Evolutionary conservation across 2,113 vertebrate genomes (phyloP).

Genomic region (Glaucidium brasilianum): DNA sequence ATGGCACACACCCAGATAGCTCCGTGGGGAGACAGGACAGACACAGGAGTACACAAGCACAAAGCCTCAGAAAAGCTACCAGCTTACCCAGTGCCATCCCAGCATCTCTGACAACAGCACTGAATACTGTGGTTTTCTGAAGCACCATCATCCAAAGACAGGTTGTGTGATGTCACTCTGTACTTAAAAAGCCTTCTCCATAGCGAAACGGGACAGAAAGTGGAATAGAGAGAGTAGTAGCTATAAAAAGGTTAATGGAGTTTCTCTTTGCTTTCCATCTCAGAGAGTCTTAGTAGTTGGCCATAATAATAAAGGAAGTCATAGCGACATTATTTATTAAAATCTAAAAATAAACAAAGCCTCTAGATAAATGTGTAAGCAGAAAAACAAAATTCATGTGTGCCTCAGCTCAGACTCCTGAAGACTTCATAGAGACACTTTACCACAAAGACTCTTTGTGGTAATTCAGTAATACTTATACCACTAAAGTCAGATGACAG

Average conservation of each 20-base stretch:
- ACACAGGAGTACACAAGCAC: not conserved
- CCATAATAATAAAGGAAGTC: not conserved
- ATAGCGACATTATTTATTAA: not conserved
- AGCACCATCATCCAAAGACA: not conserved
- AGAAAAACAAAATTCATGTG: not conserved
- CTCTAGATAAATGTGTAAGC: not conserved
- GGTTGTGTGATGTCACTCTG: not conserved
- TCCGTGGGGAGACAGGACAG: not conserved
- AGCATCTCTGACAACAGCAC: rapidly evolving
- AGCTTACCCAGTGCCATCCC: not conserved
- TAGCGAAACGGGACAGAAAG: not conserved
- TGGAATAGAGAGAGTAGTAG: not conserved
- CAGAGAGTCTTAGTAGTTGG: not conserved
- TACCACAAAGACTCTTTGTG: not conserved
- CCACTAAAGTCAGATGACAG: not conserved
- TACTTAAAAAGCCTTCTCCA: not conserved
- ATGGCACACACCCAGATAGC: not conserved
- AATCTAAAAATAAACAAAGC: not conserved
- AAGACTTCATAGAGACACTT: not conserved
- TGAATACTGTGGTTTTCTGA: not conserved
- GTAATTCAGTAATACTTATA: not conserved
- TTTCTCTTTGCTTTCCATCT: not conserved
- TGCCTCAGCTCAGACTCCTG: not conserved
- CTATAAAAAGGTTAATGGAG: not conserved
- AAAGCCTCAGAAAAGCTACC: not conserved